A percentile compares a stretch with the other conserved stretches of the same genome.
phyloP scores from a whole-genome alignment of 2,113 vertebrate genomes.

The Chaetodon trifascialis region DNA sequence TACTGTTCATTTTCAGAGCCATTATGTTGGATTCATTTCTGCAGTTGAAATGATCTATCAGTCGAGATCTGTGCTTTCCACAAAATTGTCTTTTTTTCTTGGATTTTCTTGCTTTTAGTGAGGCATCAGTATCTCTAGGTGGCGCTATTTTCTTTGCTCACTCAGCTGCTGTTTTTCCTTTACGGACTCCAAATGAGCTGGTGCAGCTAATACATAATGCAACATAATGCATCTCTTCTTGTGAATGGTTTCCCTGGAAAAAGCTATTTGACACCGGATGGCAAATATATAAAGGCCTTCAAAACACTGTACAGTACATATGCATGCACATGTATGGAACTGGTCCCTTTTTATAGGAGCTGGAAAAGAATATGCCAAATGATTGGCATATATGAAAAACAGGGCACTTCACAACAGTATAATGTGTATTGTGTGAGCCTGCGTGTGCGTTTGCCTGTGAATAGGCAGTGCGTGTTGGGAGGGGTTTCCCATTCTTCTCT shows the following conservation, averaged over 20 bases:
- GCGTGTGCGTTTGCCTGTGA: slow-evolving; percentile 28
- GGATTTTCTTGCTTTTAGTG: background rate
- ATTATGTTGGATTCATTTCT: background rate
- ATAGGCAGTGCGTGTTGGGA: slow-evolving; percentile 40
- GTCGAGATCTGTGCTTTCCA: background rate
- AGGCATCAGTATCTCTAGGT: background rate
- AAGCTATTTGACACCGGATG: slow-evolving; percentile 1
- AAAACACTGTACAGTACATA: background rate
- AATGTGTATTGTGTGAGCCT: slow-evolving; percentile 33
- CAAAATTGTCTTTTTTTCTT: background rate
- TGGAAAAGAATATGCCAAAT: slow-evolving; percentile 15
- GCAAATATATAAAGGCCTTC: background rate
- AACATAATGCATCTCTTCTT: slow-evolving; percentile 21
- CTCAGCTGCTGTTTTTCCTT: background rate
- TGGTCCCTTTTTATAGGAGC: background rate
- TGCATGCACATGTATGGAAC: background rate
- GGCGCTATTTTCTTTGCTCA: background rate
- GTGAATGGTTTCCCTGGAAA: slow-evolving; percentile 29
- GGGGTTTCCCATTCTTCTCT: slow-evolving; percentile 67
- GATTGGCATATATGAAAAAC: slow-evolving; percentile 10
- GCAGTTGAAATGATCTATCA: background rate
- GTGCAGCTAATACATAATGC: too few relatives aligned
- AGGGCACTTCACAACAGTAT: slow-evolving; percentile 28
- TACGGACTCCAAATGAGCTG: slow-evolving; percentile 4
- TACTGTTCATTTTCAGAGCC: background rate